Percentiles rank a stretch among this genome's conserved stretches.
Conservation (phyloP, 2,113 vertebrate species). For the Atractosteus spatula region DNA sequence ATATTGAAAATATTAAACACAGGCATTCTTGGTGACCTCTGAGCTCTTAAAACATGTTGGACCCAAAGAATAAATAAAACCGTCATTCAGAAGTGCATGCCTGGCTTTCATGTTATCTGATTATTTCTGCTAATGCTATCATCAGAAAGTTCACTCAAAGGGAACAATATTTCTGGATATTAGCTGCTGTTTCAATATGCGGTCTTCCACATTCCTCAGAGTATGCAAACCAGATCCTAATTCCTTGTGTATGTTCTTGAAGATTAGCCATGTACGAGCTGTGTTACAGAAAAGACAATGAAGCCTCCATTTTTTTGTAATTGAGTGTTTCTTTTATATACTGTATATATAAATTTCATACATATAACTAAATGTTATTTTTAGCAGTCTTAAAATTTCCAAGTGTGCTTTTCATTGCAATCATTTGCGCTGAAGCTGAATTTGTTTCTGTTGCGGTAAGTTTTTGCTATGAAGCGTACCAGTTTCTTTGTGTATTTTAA, state of each 20-base stretch:
- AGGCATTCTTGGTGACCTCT: constrained; percentile 37
- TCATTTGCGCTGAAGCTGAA: too few relatives aligned
- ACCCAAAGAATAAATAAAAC: constrained; percentile 49
- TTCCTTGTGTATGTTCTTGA: background rate
- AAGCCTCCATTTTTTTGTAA: background rate
- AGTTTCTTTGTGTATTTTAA: constrained; percentile 37
- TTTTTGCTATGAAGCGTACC: constrained; percentile 31
- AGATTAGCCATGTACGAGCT: constrained; percentile 11
- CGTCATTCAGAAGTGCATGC: constrained; percentile 23
- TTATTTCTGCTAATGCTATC: background rate
- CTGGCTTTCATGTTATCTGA: constrained; percentile 11
- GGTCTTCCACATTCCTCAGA: constrained; percentile 22
- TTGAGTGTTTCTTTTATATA: too few relatives aligned
- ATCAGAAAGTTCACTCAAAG: constrained; percentile 9
- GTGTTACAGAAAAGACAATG: background rate
- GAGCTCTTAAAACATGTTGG: constrained; percentile 44
- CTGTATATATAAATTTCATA: too few relatives aligned
- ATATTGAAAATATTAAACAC: constrained; percentile 17
- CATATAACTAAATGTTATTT: too few relatives aligned
- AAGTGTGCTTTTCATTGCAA: too few relatives aligned
- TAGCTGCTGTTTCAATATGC: background rate
- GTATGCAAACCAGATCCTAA: background rate
- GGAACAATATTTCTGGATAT: background rate
- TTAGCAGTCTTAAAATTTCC: too few relatives aligned
- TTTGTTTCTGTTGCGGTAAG: too few relatives aligned